Evolutionary conservation across 2,888 invertebrate genomes (phyloP).

Genomic region (Drosophila mercatorum): DNA sequence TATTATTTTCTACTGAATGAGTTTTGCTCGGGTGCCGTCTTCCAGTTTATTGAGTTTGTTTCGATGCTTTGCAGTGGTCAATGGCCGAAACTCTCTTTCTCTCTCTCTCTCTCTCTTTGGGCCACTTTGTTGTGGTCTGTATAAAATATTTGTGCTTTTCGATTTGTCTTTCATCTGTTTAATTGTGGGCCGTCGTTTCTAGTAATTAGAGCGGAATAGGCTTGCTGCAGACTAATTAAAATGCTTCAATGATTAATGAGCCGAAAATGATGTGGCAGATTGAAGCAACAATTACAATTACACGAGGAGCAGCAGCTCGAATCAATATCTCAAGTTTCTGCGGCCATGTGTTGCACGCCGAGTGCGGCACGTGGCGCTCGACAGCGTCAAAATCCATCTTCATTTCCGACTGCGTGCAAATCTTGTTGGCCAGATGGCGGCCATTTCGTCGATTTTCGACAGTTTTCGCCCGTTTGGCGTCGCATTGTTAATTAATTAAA

Average conservation of each 20-base stretch:
- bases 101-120: neutral
- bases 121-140: conserved; percentile 53
- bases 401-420: conserved; percentile 27
- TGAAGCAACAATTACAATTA: conserved; percentile 68
- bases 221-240: conserved; percentile 62
- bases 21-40: neutral
- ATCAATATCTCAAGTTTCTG: conserved; percentile 41
- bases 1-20: conserved; percentile 37
- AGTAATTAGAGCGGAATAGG: conserved; percentile 43
- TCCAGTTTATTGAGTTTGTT: conserved; percentile 19
- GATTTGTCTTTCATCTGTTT: conserved; percentile 35
- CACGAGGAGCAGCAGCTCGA: conserved; percentile 31
- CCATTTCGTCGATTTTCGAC: conserved; percentile 37
- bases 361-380: conserved; percentile 30
- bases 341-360: conserved; percentile 66
- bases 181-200: neutral
- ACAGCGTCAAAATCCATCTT: conserved; percentile 40
- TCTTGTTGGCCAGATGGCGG: conserved; percentile 48
- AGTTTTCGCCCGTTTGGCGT: conserved; percentile 29
- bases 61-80: conserved; percentile 8
- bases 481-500: conserved; percentile 76
- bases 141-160: conserved; percentile 34
- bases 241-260: conserved; percentile 71
- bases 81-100: neutral
- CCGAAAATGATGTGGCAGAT: conserved; percentile 77